Conservation (phyloP, 1,140 invertebrate genomes). For the Drosophila chauvacae region DNA sequence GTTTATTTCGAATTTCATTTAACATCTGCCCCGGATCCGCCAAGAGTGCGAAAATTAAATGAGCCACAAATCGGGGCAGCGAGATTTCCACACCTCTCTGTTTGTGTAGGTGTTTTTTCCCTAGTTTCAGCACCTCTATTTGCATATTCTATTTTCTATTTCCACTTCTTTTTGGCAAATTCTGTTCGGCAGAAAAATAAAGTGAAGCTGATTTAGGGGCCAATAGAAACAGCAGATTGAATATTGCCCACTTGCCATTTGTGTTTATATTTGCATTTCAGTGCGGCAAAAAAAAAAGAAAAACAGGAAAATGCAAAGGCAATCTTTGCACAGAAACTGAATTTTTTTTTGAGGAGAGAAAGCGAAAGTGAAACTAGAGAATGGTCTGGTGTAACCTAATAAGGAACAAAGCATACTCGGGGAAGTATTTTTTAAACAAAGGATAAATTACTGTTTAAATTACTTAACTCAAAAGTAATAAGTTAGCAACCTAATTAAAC, state of each 20-base stretch:
- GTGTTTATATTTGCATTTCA: conserved; percentile 36
- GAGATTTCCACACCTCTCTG: conserved; percentile 39
- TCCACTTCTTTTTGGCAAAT: conserved; percentile 56
- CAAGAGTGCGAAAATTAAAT: conserved; percentile 79
- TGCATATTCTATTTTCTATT: conserved; percentile 57
- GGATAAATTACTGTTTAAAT: neutral
- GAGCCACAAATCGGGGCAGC: conserved; percentile 64
- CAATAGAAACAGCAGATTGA: neutral
- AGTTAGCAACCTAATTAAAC: neutral
- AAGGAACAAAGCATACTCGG: too few species aligned
- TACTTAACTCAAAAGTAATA: neutral
- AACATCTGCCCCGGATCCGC: conserved; percentile 40
- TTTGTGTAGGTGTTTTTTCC: conserved; percentile 71
- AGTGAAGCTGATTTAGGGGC: conserved; percentile 37
- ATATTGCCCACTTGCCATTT: conserved; percentile 28
- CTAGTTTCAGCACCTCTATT: conserved; percentile 56
- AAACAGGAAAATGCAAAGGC: conserved; percentile 10
- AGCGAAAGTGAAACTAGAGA: conserved; percentile 36
- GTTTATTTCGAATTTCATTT: conserved; percentile 41
- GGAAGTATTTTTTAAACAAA: neutral
- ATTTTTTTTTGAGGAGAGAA: neutral
- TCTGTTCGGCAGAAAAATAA: neutral
- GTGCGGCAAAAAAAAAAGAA: neutral
- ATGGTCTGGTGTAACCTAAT: neutral
- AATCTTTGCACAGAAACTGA: neutral